phyloP scores from a whole-genome alignment of 1,140 invertebrate genomes.

The Hydropsyche tenuis region DNA sequence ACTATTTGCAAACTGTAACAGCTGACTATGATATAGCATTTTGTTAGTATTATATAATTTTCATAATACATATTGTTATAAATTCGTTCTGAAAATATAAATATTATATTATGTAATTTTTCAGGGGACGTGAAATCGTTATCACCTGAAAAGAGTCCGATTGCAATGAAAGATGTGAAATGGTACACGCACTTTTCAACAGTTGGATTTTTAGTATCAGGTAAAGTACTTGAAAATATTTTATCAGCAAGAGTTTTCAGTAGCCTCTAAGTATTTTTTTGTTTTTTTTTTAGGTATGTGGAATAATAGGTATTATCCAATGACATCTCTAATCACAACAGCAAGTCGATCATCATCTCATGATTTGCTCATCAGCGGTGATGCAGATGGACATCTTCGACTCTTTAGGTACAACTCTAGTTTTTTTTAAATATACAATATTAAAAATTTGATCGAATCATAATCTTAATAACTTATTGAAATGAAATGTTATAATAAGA shows the following conservation, averaged over 20 bases:
- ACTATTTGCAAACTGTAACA: constrained; percentile 87
- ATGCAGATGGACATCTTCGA: constrained; percentile 89
- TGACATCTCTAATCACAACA: constrained; percentile 78
- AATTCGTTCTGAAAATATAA: too few relatives aligned
- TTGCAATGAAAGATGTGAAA: constrained; percentile 88
- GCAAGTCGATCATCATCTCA: constrained; percentile 81
- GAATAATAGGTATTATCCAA: constrained; percentile 87
- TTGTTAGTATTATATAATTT: constrained; percentile 71
- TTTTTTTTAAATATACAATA: not conserved
- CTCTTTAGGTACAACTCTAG: constrained; percentile 72
- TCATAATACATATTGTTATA: too few relatives aligned
- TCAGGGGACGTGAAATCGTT: constrained; percentile 86
- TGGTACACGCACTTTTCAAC: constrained; percentile 87
- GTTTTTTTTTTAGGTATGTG: constrained; percentile 73
- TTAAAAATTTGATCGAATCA: too few relatives aligned
- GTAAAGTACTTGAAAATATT: constrained; percentile 59
- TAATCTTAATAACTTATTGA: too few relatives aligned
- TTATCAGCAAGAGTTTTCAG: too few relatives aligned
- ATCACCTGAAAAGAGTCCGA: constrained; percentile 81
- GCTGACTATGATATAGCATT: constrained; percentile 91
- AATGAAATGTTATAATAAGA: too few relatives aligned
- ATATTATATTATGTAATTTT: too few relatives aligned
- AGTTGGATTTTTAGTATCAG: constrained; percentile 83
- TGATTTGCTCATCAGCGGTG: constrained; percentile 84
- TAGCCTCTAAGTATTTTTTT: not conserved